These are phyloP conservation scores for Luperina testacea DNA, from an alignment of 2,888 invertebrate genomes.

Conservation along the genomic window DNA sequence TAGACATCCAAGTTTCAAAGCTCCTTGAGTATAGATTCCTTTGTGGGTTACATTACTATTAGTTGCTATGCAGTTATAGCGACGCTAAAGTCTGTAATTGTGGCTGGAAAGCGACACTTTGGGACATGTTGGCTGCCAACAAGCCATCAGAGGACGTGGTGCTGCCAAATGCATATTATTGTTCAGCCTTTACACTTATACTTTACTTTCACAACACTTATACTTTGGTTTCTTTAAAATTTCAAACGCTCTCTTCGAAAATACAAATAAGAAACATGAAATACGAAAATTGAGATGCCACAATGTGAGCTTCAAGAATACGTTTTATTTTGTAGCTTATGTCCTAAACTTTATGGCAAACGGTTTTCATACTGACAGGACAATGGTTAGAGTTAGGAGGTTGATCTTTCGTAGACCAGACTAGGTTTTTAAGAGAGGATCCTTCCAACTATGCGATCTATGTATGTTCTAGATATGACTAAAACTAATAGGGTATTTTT, in stretches of 20 bases:
- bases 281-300: conserved; percentile 16
- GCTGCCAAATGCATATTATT: conserved; percentile 43
- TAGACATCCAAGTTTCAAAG: conserved; percentile 27
- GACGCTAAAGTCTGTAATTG: background rate
- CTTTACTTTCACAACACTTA: no score
- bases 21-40: conserved; percentile 22
- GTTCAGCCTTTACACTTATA: no score
- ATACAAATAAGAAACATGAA: conserved; percentile 15
- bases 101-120: conserved; percentile 16
- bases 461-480: no score
- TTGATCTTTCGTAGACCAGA: conserved; percentile 4
- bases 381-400: background rate
- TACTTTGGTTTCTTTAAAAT: background rate
- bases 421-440: background rate
- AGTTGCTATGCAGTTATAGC: conserved; percentile 13
- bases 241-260: background rate
- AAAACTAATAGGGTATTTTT: no score
- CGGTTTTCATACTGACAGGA: conserved; percentile 6
- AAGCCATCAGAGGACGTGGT: background rate
- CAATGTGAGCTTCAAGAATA: background rate
- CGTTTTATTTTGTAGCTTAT: conserved; percentile 16
- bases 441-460: no score
- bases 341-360: conserved; percentile 10
- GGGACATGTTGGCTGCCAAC: conserved; percentile 16
- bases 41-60: conserved; percentile 20